A percentile compares a stretch with the other conserved stretches of the same genome.
Evolutionary conservation across 2,888 invertebrate genomes (phyloP).

Genomic region (Oscheius sp.): DNA sequence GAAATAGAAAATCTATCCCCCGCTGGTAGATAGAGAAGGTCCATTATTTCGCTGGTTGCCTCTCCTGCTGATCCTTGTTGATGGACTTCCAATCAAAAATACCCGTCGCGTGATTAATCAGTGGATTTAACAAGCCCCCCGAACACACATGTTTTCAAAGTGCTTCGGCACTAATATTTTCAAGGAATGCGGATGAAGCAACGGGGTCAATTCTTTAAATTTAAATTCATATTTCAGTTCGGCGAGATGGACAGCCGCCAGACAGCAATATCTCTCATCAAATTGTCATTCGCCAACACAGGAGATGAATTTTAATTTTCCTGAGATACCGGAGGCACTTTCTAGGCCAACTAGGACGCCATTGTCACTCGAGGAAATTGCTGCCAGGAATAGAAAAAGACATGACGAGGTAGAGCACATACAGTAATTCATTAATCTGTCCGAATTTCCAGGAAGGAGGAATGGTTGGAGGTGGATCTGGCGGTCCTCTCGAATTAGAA

Average conservation of each 20-base stretch:
- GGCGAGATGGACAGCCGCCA: constrained; percentile 67
- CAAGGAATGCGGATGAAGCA: no score
- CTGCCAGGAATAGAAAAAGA: constrained; percentile 57
- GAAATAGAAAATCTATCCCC: no score
- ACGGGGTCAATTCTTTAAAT: no score
- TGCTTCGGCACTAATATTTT: no score
- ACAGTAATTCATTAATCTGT: background rate
- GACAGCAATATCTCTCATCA: constrained; percentile 66
- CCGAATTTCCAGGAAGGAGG: constrained; percentile 42
- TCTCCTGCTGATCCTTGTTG: no score
- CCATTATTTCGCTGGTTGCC: no score
- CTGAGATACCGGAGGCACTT: constrained; percentile 16
- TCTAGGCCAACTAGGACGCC: constrained; percentile 46
- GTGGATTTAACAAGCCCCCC: no score
- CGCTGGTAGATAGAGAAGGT: no score
- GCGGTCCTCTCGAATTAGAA: constrained; percentile 72
- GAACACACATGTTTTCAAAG: no score
- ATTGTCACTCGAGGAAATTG: constrained; percentile 67
- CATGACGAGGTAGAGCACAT: constrained; percentile 39
- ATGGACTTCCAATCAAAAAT: no score
- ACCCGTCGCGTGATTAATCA: no score
- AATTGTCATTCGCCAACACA: constrained; percentile 63
- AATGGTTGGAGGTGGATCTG: constrained; percentile 36
- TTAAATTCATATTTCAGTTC: constrained; percentile 42
- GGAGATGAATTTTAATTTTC: constrained; percentile 35